Conservation (phyloP, 1,140 invertebrate genomes). For the Drosophila parabipectinata region DNA sequence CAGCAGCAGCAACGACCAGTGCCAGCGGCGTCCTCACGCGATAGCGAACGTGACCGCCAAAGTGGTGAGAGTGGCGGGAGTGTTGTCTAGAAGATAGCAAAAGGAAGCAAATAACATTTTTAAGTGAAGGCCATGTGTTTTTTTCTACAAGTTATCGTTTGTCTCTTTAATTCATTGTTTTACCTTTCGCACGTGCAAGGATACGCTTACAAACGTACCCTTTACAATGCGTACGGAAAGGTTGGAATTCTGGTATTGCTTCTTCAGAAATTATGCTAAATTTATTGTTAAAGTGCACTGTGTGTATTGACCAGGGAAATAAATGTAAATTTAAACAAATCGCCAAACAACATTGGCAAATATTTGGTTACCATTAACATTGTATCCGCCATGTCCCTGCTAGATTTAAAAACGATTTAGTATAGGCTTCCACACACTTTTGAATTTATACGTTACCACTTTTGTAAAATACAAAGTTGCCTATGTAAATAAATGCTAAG, state of each 20-base stretch:
- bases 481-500: slow-evolving; percentile 71
- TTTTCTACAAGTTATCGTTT: slow-evolving; percentile 57
- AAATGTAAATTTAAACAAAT: slow-evolving; percentile 21
- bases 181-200: slow-evolving; percentile 13
- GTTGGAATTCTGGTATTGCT: slow-evolving; percentile 12
- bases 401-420: slow-evolving; percentile 31
- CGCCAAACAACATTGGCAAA: slow-evolving; percentile 17
- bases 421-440: slow-evolving; percentile 59
- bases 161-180: slow-evolving; percentile 54
- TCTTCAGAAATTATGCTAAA: slow-evolving; percentile 24
- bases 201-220: slow-evolving; percentile 4
- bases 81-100: slow-evolving; percentile 49
- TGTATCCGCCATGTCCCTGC: slow-evolving; percentile 20
- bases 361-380: slow-evolving; percentile 11
- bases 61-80: slow-evolving; percentile 47
- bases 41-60: slow-evolving; percentile 42
- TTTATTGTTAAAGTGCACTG: slow-evolving; percentile 46
- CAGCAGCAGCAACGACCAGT: slow-evolving; percentile 40
- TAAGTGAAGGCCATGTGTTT: slow-evolving; percentile 22
- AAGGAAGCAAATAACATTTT: slow-evolving; percentile 3
- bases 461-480: slow-evolving; percentile 69
- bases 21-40: slow-evolving; percentile 21
- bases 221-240: background rate
- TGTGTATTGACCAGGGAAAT: slow-evolving; percentile 31
- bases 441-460: slow-evolving; percentile 65